Base-by-base conservation (phyloP, 2,888 invertebrate genomes). In the Habroteleia sp. region DNA sequence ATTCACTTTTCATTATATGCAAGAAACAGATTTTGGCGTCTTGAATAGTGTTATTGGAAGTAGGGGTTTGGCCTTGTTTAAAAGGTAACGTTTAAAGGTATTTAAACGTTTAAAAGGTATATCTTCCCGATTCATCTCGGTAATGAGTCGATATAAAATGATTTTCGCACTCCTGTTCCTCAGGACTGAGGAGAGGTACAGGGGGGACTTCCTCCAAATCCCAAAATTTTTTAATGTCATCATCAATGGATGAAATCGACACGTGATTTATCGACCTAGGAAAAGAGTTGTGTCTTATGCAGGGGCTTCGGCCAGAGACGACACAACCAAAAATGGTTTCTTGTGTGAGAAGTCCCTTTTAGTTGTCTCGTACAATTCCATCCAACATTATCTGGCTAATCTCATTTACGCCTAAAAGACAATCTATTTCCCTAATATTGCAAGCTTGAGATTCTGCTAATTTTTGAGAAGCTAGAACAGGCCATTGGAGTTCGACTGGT, bases 281-380 rank as follows among this genome's bases (percentile, higher is more conserved):
- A 14, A 14, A 14, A 2, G 35, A 25, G 7, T 25, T 7, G 7
- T 25, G 25, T 6, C 25, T 25, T 3, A 6, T 25, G 1, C 5
- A 6, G 25, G 25, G 25, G 7, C 7, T 25, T 6, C n/a, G 14
- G 8, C 33, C 48, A 4, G 48, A 48, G 6, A 48, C 13, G 3
- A 35, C 50, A 35, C 50, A 50, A 7, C 37, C 50, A 37, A 50
- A 50, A 13, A 50, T 50, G 0, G 50, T 50, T 8, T 50, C 35
- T 3, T 50, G 50, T 1, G 50, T 37, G 3, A 50, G 2, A n/a
- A 35, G 25, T 3, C 35, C 16, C 13, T 33, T 25, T 25, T 3
- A 7, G 7, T 25, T 25, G 25, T 25, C 5, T 25, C 33, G 33
- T 2, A 33, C 11, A 6, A 33, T 11, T 13, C 33, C 33, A 1